Conservation (phyloP, 2,113 vertebrate species). For the Drymodes brunneopygia region DNA sequence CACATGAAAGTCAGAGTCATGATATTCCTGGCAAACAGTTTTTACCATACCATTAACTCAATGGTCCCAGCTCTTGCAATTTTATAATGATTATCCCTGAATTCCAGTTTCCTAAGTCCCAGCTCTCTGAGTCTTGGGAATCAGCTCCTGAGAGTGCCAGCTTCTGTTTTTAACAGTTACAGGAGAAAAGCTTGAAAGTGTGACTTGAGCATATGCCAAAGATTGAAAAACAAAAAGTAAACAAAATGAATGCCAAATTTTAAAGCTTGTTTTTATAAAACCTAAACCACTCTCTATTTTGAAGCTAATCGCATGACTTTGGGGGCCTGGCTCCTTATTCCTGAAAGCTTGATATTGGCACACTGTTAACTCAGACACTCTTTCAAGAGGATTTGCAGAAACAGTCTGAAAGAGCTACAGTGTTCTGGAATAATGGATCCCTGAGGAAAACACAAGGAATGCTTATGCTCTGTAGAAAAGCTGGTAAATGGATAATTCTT, state of each 20-base stretch:
- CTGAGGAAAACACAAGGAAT: background rate
- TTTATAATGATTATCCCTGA: background rate
- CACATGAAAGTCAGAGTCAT: background rate
- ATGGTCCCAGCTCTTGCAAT: background rate
- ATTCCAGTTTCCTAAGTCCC: background rate
- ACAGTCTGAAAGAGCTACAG: constrained; percentile 9
- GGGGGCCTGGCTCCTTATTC: constrained; percentile 1
- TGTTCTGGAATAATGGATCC: constrained; percentile 27
- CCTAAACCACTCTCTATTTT: constrained; percentile 2
- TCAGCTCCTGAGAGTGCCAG: background rate
- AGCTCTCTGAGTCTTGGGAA: background rate
- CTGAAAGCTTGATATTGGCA: constrained; percentile 14
- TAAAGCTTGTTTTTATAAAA: background rate
- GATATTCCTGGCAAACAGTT: background rate
- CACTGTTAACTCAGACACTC: background rate
- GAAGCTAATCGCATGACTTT: constrained; percentile 40
- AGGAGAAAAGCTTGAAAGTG: constrained; percentile 22
- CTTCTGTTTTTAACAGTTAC: constrained; percentile 45
- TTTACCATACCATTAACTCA: background rate
- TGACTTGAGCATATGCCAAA: constrained; percentile 43
- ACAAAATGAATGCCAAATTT: constrained; percentile 23
- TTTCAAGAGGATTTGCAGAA: background rate
- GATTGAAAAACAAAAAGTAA: constrained; percentile 35
- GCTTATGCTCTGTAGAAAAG: constrained; percentile 5
- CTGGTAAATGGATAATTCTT: background rate